Base-by-base conservation (phyloP, 2,797 vertebrate genomes). In the Lophius americanus region DNA sequence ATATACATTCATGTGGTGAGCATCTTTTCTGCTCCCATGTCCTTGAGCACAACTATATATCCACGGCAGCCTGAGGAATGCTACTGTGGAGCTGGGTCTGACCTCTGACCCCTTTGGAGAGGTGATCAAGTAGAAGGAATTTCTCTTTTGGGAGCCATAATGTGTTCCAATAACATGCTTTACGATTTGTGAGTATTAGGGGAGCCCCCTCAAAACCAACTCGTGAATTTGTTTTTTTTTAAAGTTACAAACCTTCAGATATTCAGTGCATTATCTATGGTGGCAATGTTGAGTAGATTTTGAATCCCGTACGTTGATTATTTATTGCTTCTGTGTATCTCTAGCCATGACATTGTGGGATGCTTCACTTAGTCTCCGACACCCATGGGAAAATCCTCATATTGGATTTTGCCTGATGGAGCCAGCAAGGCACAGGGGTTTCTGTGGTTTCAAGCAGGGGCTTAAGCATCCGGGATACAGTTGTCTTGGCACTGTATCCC, bases 401-500 rank as follows among this genome's bases (percentile, higher is more conserved):
- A 87, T 77, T 88, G 84, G 73, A 83, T 85, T 82, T 43, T 73
- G 69, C 44, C 55, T 41, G 67, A 84, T 81, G 4, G 48, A 76
- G 68, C 62, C 56, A 73, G 74, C 69, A 44, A 63, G 58, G 64
- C 68, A 56, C 37, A 61, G 13, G 42, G 51, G 74, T 70, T 83
- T 70, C 13, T 74, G 70, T 7, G 60, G 79, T 70, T 73, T 63
- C 76, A 85, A 49, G 64, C 42, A 9, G 70, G 62, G 83, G 72
- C 82, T 89, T 86, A 89, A 62, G 60, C 58, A 84, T 73, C 75
- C 50, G 78, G 72, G 78, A 79, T 65, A 14, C 85, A 78, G 81
- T 84, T 87, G 81, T 82, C 84, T 88, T 74, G 88, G 78, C 74
- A 14, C 48, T 51, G 76, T 69, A 79, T 82, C 72, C 81, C 73